Conservation (phyloP, 2,797 vertebrate genomes). For the Crypturellus tataupa region DNA sequence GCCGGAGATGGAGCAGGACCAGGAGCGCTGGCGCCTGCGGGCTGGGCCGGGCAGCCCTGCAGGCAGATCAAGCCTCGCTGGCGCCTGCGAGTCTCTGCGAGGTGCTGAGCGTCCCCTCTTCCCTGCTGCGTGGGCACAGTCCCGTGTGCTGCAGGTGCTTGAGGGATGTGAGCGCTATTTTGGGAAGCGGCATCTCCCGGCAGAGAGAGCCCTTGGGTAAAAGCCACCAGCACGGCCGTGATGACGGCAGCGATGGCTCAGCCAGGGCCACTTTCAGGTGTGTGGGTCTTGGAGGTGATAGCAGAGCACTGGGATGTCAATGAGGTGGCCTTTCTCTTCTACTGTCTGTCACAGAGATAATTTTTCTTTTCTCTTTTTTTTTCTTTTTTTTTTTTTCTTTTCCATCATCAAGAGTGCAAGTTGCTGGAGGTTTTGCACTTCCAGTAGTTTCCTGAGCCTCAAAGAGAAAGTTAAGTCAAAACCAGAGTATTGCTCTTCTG, state of each 20-base stretch:
- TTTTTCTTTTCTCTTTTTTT: not conserved
- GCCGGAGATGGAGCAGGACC: slow-evolving; percentile 6
- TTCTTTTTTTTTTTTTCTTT: not conserved
- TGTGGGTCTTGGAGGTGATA: not conserved
- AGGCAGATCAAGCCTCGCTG: not conserved
- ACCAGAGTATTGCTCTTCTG: not conserved
- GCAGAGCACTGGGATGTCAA: not conserved
- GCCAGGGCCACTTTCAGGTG: not conserved
- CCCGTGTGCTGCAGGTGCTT: not conserved
- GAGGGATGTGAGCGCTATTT: not conserved
- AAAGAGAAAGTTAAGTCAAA: not conserved
- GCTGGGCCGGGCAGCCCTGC: not conserved
- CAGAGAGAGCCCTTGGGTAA: accelerated
- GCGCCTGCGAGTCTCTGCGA: not conserved
- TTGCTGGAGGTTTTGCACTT: not conserved
- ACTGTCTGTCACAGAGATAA: accelerated
- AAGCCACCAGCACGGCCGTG: not conserved
- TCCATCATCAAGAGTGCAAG: not conserved
- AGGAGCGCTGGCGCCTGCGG: not conserved
- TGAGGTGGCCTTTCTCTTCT: not conserved
- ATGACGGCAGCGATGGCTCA: not conserved
- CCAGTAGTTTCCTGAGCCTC: not conserved
- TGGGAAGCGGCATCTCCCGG: not conserved
- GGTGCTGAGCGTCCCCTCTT: not conserved
- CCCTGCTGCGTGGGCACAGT: not conserved